Conservation (phyloP, 2,888 invertebrate genomes). For the Euplagia quadripunctaria region DNA sequence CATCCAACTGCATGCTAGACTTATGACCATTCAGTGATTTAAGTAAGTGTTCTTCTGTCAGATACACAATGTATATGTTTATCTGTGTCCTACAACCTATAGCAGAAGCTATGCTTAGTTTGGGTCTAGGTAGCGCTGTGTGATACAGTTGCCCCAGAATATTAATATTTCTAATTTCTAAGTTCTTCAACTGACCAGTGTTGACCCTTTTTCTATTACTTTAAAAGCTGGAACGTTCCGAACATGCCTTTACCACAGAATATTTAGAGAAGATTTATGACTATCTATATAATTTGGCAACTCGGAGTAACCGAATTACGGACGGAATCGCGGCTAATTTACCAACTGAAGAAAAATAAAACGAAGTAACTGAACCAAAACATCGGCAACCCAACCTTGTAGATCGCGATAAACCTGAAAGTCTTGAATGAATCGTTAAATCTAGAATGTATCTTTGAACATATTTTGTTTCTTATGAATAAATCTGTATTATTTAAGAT, state of each 20-base stretch:
- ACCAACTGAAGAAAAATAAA: constrained; percentile 3
- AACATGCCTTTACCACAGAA: neutral
- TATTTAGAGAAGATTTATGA: constrained; percentile 6
- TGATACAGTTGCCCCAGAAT: too few species aligned
- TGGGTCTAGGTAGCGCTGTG: too few species aligned
- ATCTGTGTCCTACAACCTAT: too few species aligned
- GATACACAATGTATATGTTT: too few species aligned
- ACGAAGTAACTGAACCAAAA: constrained; percentile 14
- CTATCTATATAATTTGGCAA: neutral
- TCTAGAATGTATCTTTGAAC: constrained; percentile 6
- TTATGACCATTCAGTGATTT: too few species aligned
- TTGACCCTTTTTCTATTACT: neutral
- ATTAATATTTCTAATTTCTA: too few species aligned
- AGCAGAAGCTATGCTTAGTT: too few species aligned
- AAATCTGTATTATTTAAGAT: constrained; percentile 22
- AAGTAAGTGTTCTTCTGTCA: too few species aligned
- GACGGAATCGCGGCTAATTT: constrained; percentile 2
- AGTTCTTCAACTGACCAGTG: neutral
- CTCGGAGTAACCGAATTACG: neutral
- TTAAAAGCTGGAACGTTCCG: neutral
- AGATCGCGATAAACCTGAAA: constrained; percentile 9
- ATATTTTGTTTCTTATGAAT: constrained; percentile 25
- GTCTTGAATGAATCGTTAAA: constrained; percentile 16
- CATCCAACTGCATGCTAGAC: too few species aligned
- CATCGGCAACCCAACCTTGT: constrained; percentile 6